These are phyloP conservation scores for Columba guinea DNA, from an alignment of 2,797 vertebrate genomes.

Conservation along the genomic window DNA sequence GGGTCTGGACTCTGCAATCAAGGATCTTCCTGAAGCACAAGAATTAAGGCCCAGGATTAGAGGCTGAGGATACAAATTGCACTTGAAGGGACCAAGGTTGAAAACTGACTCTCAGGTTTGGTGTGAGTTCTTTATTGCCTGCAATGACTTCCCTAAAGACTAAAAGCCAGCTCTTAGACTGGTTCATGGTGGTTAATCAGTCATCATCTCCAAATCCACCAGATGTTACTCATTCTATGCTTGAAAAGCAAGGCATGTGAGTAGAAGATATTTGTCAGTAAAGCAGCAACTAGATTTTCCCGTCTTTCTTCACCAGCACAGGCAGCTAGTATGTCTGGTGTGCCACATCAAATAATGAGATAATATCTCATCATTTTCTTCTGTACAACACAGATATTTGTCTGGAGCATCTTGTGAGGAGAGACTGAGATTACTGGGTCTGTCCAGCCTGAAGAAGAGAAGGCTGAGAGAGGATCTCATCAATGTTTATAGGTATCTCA, in stretches of 20 bases:
- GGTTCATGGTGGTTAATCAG: background rate
- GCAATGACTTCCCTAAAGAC: background rate
- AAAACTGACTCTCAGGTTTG: background rate
- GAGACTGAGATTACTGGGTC: too few relatives aligned
- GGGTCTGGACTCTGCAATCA: background rate
- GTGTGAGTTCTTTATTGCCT: background rate
- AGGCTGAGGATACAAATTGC: fast-evolving
- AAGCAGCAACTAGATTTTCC: background rate
- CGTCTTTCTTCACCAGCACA: background rate
- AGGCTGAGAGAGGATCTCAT: too few relatives aligned
- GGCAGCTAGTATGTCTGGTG: background rate
- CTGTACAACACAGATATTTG: background rate
- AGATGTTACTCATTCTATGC: background rate
- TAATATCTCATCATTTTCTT: background rate
- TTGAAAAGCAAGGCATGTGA: background rate
- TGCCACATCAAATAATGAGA: background rate
- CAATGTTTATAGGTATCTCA: too few relatives aligned
- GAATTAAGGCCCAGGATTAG: background rate
- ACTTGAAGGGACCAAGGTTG: background rate
- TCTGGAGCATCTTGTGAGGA: too few relatives aligned
- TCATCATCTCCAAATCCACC: background rate
- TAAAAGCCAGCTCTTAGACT: background rate
- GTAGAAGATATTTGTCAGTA: background rate
- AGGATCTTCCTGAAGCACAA: background rate
- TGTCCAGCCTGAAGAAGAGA: too few relatives aligned